Base-by-base conservation (phyloP, 2,797 vertebrate genomes). In the Myotis planiceps region DNA sequence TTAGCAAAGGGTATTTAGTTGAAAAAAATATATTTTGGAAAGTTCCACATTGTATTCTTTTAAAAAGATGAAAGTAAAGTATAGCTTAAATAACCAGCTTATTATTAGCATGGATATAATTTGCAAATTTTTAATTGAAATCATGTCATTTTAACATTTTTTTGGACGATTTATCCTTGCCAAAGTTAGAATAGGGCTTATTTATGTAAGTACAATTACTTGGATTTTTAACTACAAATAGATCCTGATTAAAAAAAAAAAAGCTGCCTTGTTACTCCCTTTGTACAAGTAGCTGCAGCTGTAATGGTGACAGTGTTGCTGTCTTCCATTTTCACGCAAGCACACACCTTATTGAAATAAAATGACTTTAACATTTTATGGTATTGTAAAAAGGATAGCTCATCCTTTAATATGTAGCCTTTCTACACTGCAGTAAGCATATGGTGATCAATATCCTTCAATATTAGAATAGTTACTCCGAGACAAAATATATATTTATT, bases 101-200 rank as follows among this genome's bases (percentile, higher is more conserved):
- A 65, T 42, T 86, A 27, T 68, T 91, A 82, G 0, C 6, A 89
- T 53, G 25, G 4, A 75, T 42, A 32, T 18, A 74, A 85, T 88
- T 72, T 95, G 29, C 32, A 88, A 90, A 13, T 9, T 60, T 95
- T 89, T 75, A 32, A 63, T 60, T 89, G 76, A 91, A 81, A 80
- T 65, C 5, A 0, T 47, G 15, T 55, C 18, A 60, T n/a, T n/a
- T n/a, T n/a, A n/a, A n/a, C n/a, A n/a, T n/a, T n/a, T n/a, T 60
- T 32, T 32, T 82, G 19, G 42, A 34, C 90, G 13, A 13, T 4
- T 89, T 74, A 69, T 27, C 45, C 39, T 93, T 37, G 27, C 4
- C 25, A 37, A 45, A 92, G 79, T 81, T 95, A 68, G 74, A 88
- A 65, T 13, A 66, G 9, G 4, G 3, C 6, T 84, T 92, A 74